These are phyloP conservation scores for Boleophthalmus pectinirostris DNA, from an alignment of 2,113 vertebrate species.

Conservation along the genomic window DNA sequence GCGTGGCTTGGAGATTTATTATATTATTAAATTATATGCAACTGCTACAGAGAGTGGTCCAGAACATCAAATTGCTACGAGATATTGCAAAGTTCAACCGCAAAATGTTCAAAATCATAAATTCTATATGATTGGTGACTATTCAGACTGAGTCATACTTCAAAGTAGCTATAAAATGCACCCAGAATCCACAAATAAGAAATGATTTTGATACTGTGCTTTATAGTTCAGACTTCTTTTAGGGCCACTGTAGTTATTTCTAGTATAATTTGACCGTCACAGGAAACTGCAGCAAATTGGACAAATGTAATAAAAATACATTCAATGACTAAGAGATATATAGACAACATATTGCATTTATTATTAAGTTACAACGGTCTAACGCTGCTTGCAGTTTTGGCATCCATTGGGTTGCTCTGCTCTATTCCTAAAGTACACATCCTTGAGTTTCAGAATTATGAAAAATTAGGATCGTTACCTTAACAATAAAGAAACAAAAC, in stretches of 20 bases:
- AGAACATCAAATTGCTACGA: background rate
- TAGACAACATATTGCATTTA: conserved; percentile 18
- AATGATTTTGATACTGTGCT: background rate
- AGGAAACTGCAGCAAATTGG: conserved; percentile 48
- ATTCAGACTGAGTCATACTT: too few species aligned
- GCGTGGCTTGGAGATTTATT: conserved; percentile 40
- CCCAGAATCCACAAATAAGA: background rate
- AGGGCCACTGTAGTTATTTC: conserved; percentile 30
- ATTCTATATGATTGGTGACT: too few species aligned
- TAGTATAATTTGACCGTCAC: conserved; percentile 53
- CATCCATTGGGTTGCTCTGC: conserved; percentile 56
- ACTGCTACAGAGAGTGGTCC: background rate
- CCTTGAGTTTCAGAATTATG: too few species aligned
- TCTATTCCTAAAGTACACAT: conserved; percentile 29
- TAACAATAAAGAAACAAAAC: too few species aligned
- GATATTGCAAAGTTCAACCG: background rate
- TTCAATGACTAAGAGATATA: conserved; percentile 4
- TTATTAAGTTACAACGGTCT: background rate
- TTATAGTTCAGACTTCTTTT: background rate
- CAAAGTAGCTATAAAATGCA: too few species aligned
- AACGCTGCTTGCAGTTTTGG: conserved; percentile 46
- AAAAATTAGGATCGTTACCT: too few species aligned
- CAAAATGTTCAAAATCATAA: background rate
- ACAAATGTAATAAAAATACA: conserved; percentile 11
- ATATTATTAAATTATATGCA: conserved; percentile 23